Evolutionary conservation across 2,888 invertebrate genomes (phyloP), one percentile per base, ranked within the genome.

Genomic region (Vanessa cardui): DNA sequence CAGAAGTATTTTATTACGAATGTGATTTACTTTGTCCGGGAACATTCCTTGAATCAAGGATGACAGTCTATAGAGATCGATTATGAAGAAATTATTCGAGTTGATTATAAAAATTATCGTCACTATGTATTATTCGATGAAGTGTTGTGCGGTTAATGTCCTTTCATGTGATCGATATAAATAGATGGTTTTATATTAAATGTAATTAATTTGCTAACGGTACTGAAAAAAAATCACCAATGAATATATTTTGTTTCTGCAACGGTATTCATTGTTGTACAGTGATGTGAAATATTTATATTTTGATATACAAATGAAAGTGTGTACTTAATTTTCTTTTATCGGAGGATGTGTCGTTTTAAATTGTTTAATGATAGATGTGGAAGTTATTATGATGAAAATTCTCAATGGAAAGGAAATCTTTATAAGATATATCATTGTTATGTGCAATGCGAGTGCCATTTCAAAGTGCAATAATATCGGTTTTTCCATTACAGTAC

Each of bases 391-490:
- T 39, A 12, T 12, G 39, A 12, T 39, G 39, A 39, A 39, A 39
- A 39, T 39, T 12, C 12, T 26, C 7, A 20, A 39, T 45, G 33
- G 47, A 21, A 18, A 46, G 49, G 20, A 44, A 18, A 50, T 15
- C 44, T 31, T 64, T 64, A n/a, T 39, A 58, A 49, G 39, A 58
- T 49, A 12, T 12, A 39, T 39, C 39, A 39, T 39, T 39, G 58
- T 31, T 18, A 54, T 59, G 60, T 65, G 68, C 68, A 65, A 68
- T 70, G 58, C 50, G 44, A 56, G 70, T 70, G 70, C 70, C 70
- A 70, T 70, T 52, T 21, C 8, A 56, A 8, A 56, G 68, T 70
- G 70, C 70, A 70, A 70, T 70, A 70, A 67, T 39, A 45, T 15
- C 49, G 49, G 16, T 31, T 45, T 58, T 50, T 45, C 49, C 26